phyloP scores from a whole-genome alignment of 2,888 invertebrate species.

The Neria commutata region DNA sequence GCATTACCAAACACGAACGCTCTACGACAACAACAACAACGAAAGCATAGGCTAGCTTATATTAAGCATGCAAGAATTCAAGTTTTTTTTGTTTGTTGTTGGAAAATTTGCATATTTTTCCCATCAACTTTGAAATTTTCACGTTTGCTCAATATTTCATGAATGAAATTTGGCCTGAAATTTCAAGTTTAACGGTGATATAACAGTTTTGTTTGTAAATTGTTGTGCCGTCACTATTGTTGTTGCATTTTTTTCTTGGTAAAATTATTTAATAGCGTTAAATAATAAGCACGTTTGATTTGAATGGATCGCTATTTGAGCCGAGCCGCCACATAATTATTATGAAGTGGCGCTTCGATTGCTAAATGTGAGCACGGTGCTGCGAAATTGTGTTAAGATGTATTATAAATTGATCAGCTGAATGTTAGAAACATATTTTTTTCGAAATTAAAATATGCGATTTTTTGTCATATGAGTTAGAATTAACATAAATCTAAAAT shows the following conservation, averaged over 20 bases:
- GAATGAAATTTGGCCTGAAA: constrained; percentile 30
- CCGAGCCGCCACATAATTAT: too few species aligned
- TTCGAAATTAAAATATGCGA: too few species aligned
- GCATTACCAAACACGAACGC: neutral
- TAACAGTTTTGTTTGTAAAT: constrained; percentile 23
- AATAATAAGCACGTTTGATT: too few species aligned
- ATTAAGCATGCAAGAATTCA: constrained; percentile 8
- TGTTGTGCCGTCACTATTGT: neutral
- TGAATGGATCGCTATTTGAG: too few species aligned
- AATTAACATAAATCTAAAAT: too few species aligned
- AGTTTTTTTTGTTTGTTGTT: neutral
- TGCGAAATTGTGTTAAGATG: too few species aligned
- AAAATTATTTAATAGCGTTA: neutral
- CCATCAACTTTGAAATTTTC: neutral
- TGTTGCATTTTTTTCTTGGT: neutral
- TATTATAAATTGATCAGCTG: too few species aligned
- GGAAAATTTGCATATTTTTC: constrained; percentile 21
- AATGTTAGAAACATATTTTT: too few species aligned
- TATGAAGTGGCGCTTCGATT: too few species aligned
- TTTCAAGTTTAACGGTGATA: constrained; percentile 21
- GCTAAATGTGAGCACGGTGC: too few species aligned
- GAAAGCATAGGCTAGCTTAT: too few species aligned
- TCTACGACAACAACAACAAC: neutral
- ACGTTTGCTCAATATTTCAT: constrained; percentile 21
- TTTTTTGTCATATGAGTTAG: too few species aligned